These are phyloP conservation scores for Lepisosteus osseus DNA, from an alignment of 2,113 vertebrate species.

Conservation along the genomic window DNA sequence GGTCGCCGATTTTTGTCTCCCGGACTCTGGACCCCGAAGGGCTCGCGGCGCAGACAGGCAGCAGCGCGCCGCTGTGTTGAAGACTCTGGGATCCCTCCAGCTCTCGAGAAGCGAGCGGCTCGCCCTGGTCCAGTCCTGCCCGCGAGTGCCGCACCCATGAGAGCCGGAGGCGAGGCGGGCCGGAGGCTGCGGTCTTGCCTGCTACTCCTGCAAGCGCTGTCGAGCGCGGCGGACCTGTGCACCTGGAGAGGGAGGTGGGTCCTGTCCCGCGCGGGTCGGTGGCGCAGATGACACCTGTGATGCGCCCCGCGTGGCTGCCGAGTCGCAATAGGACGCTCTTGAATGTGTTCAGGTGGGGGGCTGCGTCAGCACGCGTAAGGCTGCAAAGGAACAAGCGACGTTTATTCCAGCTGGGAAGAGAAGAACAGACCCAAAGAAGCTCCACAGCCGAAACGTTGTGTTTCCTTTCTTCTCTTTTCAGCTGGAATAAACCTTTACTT, in stretches of 20 bases:
- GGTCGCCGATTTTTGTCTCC: not conserved
- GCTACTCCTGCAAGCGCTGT: not conserved
- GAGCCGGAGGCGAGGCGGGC: conserved; percentile 32
- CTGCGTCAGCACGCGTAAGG: too few relatives aligned
- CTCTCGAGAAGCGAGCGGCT: not conserved
- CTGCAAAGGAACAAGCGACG: too few relatives aligned
- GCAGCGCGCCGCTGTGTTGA: not conserved
- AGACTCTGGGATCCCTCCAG: not conserved
- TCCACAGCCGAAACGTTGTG: too few relatives aligned
- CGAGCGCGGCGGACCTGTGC: conserved; percentile 56
- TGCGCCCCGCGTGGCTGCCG: too few relatives aligned
- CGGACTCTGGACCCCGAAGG: not conserved
- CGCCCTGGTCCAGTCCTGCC: not conserved
- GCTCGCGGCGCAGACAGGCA: not conserved
- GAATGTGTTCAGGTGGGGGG: too few relatives aligned
- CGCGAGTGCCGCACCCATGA: not conserved
- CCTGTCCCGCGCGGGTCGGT: not conserved
- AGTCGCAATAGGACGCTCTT: too few relatives aligned
- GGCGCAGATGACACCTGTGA: too few relatives aligned
- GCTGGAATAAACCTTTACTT: too few relatives aligned
- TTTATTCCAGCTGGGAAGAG: too few relatives aligned
- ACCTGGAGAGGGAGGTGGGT: conserved; percentile 75
- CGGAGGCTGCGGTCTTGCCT: conserved; percentile 7
- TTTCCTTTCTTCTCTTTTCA: too few relatives aligned
- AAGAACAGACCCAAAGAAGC: too few relatives aligned